Conservation (phyloP, 1,140 invertebrate genomes). For the Lutraria rhynchaena region DNA sequence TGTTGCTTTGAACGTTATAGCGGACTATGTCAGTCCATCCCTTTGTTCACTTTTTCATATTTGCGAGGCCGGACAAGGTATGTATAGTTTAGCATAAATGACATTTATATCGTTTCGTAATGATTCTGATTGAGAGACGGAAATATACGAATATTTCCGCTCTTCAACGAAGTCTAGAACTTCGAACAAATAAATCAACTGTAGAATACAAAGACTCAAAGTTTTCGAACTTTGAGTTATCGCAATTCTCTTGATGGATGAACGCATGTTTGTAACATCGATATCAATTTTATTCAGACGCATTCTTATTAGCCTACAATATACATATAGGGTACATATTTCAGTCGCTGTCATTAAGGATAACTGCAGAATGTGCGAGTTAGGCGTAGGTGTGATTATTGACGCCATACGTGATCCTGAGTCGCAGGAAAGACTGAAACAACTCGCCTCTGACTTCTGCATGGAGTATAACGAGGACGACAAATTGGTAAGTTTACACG, state of each 20-base stretch:
- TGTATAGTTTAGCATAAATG: not conserved
- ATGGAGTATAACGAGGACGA: not conserved
- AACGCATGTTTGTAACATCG: no score
- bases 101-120: not conserved
- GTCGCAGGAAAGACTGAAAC: not conserved
- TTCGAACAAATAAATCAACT: not conserved
- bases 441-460: not conserved
- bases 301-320: no score
- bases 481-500: not conserved
- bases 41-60: not conserved
- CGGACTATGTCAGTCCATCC: not conserved
- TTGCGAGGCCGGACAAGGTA: not conserved
- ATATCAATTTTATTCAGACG: no score
- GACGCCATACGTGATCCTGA: constrained; percentile 1
- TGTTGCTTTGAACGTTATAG: not conserved
- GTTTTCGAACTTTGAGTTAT: not conserved
- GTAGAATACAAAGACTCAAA: not conserved
- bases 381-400: constrained; percentile 6
- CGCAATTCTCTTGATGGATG: not conserved
- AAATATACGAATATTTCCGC: not conserved
- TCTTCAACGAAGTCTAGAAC: not conserved
- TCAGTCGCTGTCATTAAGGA: not conserved
- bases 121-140: not conserved
- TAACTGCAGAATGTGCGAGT: not conserved
- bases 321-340: not conserved